Percentiles rank a stretch among this genome's conserved stretches.
Conservation (phyloP, 2,888 invertebrate species). For the Lasius fuliginosus region DNA sequence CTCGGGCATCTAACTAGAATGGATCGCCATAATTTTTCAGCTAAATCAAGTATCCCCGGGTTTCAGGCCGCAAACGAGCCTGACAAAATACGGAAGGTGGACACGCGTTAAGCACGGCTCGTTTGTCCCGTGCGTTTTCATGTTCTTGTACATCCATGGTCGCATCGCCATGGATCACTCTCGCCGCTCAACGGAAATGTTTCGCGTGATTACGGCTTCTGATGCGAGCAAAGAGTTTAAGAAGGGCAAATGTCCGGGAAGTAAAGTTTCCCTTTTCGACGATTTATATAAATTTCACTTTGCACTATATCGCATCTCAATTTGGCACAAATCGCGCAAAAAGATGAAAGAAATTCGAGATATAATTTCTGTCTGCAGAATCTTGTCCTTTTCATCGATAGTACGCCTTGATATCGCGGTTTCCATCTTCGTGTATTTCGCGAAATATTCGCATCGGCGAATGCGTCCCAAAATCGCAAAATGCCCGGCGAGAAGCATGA, state of each 20-base stretch:
- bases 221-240: neutral
- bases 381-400: neutral
- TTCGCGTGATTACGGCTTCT: neutral
- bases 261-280: neutral
- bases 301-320: neutral
- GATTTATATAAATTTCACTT: neutral
- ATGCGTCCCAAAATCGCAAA: neutral
- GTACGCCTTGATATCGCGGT: neutral
- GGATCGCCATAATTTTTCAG: constrained; percentile 83
- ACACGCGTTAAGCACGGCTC: constrained; percentile 76
- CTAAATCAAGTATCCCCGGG: constrained; percentile 69
- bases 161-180: constrained; percentile 41
- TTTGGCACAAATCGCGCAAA: neutral
- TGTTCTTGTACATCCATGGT: constrained; percentile 49
- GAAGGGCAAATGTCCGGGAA: neutral
- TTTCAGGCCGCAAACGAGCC: constrained; percentile 79
- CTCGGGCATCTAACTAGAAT: constrained; percentile 83
- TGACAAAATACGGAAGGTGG: constrained; percentile 83
- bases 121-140: constrained; percentile 73
- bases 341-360: neutral
- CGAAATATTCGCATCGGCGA: constrained; percentile 40
- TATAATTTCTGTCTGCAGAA: neutral
- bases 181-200: constrained; percentile 5
- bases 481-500: neutral
- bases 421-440: neutral